Conservation (phyloP, 2,113 vertebrate species). For the Gambusia affinis region DNA sequence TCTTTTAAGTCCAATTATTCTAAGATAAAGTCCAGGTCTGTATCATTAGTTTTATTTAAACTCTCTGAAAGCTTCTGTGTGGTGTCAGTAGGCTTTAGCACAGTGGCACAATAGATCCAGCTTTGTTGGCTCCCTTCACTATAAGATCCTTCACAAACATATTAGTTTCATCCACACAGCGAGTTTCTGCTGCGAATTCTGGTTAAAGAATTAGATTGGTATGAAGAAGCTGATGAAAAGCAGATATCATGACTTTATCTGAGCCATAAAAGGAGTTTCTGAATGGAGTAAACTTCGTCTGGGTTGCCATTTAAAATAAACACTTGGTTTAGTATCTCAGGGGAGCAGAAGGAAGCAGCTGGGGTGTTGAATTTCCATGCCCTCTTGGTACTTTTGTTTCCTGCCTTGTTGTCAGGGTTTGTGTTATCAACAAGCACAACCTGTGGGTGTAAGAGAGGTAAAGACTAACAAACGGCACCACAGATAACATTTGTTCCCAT, state of each 20-base stretch:
- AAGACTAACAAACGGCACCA: not conserved
- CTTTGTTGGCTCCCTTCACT: constrained; percentile 30
- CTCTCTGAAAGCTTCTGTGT: constrained; percentile 13
- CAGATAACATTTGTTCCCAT: not conserved
- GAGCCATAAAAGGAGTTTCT: constrained; percentile 8
- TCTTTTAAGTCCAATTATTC: not conserved
- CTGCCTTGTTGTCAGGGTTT: constrained; percentile 4
- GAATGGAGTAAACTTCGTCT: constrained; percentile 1
- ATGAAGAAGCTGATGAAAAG: constrained; percentile 9
- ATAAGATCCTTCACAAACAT: constrained; percentile 29
- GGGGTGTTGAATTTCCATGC: constrained; percentile 41
- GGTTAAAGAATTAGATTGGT: constrained; percentile 1
- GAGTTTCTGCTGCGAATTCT: not conserved
- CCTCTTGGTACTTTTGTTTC: constrained; percentile 8
- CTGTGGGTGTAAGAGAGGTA: not conserved
- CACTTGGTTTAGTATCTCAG: constrained; percentile 6
- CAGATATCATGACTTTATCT: constrained; percentile 3
- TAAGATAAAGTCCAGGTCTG: no score
- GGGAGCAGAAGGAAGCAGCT: constrained; percentile 22
- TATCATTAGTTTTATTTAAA: constrained; percentile 3
- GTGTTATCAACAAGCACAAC: not conserved
- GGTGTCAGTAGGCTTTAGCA: constrained; percentile 2
- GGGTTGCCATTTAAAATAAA: constrained; percentile 29
- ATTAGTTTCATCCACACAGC: constrained; percentile 14
- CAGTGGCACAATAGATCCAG: constrained; percentile 31